phyloP scores from a whole-genome alignment of 2,797 vertebrate genomes.

The Nasua narica region DNA sequence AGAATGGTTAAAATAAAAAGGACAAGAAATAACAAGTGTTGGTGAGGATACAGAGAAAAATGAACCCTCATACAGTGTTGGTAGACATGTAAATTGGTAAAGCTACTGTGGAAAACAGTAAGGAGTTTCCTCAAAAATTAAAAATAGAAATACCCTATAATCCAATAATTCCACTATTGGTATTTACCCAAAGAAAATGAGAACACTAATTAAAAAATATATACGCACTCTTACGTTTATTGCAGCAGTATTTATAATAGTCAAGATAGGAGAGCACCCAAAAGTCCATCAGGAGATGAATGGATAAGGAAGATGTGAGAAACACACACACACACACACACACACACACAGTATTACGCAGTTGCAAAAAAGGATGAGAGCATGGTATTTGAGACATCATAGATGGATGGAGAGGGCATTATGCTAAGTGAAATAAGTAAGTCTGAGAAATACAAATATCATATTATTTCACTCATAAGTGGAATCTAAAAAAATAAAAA shows the following conservation, averaged over 20 bases:
- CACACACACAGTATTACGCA: not conserved
- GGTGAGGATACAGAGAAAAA: not conserved
- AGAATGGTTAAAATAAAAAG: not conserved
- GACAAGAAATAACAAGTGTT: not conserved
- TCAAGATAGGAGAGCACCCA: not conserved
- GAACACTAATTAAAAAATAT: not conserved
- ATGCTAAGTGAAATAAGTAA: not conserved
- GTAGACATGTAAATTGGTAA: not conserved
- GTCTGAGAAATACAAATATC: not conserved
- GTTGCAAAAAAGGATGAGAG: not conserved
- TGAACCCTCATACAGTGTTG: not conserved
- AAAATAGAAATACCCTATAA: not conserved
- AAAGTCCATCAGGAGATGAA: not conserved
- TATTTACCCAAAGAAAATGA: not conserved
- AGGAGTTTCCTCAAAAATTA: not conserved
- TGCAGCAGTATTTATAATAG: not conserved
- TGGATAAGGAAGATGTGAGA: not conserved
- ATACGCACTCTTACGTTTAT: not conserved
- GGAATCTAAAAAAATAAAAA: not conserved
- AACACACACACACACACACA: not conserved
- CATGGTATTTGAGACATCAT: not conserved
- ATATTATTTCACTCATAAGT: not conserved
- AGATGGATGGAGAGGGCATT: not conserved
- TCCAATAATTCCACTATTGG: not conserved
- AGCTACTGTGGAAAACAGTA: not conserved